Evolutionary conservation across 2,113 vertebrate genomes (phyloP), one percentile per base, ranked within the genome.

Genomic region (Ciconia stormi): DNA sequence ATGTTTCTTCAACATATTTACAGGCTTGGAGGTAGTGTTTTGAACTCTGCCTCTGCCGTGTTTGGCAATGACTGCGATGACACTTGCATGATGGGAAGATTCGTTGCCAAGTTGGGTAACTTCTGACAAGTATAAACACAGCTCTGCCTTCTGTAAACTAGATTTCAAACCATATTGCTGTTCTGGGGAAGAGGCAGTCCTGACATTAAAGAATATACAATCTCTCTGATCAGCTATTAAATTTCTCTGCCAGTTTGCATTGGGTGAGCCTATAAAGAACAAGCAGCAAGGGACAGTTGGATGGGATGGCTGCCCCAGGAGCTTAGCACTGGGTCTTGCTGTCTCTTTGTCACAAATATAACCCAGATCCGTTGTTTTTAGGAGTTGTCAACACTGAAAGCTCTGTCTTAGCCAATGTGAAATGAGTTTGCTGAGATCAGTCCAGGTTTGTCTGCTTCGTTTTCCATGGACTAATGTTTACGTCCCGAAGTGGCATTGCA

Each of bases 121-220:
- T 93, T 87, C 76, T 94, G 84, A 95, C 96, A 93, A 97, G 96
- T 89, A 96, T 82, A 87, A 94, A 96, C 95, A 92, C 49, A 38
- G 67, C 55, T 92, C 93, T 97, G 97, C 74, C 74, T 95, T 92
- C 90, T 92, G 46, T 74, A 96, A 90, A 82, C 62, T 83, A 5
- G 13, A 71, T 90, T 95, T 96, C 67, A 77, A 92, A 88, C 82
- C 55, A 8, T 74, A 10, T 38, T 93, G 69, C 91, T 89, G 58
- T 90, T 88, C 59, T n/a, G 50, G 42, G 78, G 90, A 90, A 69
- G 90, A 95, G 84, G 42, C 38, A 17, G 38, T 20, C 42, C 79
- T 95, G 87, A 55, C 44, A 56, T 62, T 80, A 53, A 77, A 71
- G 83, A n/a, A 20, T 49, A 4, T n/a, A 9, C 36, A 44, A 53